Evolutionary conservation across 2,797 vertebrate species (phyloP).

Genomic region (Triplophysa bombifrons): DNA sequence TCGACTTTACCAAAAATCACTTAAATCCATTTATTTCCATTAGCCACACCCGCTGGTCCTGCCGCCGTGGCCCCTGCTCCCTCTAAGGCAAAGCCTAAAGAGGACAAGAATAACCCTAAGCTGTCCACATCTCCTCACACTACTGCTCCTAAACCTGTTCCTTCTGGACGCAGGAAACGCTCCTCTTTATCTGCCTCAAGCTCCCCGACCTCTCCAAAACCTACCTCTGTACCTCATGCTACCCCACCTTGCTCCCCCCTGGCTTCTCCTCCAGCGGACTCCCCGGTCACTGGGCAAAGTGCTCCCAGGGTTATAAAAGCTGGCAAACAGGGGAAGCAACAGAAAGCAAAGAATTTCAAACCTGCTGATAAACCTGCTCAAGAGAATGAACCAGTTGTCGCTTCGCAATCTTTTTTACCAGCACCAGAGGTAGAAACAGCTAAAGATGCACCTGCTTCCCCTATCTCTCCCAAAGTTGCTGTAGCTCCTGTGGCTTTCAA

Average conservation of each 20-base stretch:
- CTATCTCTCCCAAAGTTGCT: constrained; percentile 52
- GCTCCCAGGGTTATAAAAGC: constrained; percentile 78
- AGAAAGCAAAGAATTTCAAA: constrained; percentile 71
- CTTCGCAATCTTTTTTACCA: too few relatives aligned
- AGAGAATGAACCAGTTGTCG: constrained; percentile 11
- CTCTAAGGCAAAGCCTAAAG: constrained; percentile 78
- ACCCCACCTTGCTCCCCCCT: constrained; percentile 64
- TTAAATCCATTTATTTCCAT: constrained; percentile 69
- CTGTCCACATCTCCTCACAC: constrained; percentile 63
- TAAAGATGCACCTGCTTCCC: constrained; percentile 6
- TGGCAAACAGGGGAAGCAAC: constrained; percentile 77
- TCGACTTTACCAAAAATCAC: constrained; percentile 43
- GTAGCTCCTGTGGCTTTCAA: constrained; percentile 49
- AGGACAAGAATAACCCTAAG: constrained; percentile 69
- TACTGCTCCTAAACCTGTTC: constrained; percentile 76
- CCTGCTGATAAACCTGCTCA: constrained; percentile 48
- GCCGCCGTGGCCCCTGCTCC: constrained; percentile 67
- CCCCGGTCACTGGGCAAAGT: constrained; percentile 50
- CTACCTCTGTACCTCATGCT: constrained; percentile 65
- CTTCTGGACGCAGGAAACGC: constrained; percentile 77
- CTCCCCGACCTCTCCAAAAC: constrained; percentile 78
- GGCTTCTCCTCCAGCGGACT: constrained; percentile 59
- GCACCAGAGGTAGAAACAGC: neutral
- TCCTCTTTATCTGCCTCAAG: constrained; percentile 75
- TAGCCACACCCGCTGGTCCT: constrained; percentile 75